Evolutionary conservation across 2,888 invertebrate genomes (phyloP).

Genomic region (Hirtodrosophila cameraria): DNA sequence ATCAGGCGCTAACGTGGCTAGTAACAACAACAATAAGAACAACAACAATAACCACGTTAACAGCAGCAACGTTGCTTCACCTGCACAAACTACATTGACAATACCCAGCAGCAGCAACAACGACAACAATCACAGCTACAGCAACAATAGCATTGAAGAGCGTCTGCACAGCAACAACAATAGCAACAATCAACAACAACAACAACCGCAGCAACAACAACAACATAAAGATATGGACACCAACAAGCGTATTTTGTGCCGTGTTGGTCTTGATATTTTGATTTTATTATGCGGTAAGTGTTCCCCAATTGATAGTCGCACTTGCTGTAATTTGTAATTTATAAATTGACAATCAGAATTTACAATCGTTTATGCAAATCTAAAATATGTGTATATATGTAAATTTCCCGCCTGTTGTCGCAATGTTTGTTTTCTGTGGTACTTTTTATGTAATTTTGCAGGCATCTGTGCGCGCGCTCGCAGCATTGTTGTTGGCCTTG

Average conservation of each 20-base stretch:
- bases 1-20: slow-evolving; percentile 58
- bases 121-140: slow-evolving; percentile 32
- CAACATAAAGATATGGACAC: slow-evolving; percentile 78
- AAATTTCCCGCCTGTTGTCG: slow-evolving; percentile 23
- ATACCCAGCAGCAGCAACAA: slow-evolving; percentile 23
- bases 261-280: slow-evolving; percentile 88
- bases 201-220: slow-evolving; percentile 42
- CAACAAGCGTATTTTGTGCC: slow-evolving; percentile 85
- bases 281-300: slow-evolving; percentile 89
- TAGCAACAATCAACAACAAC: slow-evolving; percentile 35
- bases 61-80: slow-evolving; percentile 11
- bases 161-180: slow-evolving; percentile 49
- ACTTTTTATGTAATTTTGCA: slow-evolving; percentile 40
- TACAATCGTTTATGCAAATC: slow-evolving; percentile 9
- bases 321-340: no score
- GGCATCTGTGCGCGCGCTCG: slow-evolving; percentile 16
- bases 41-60: slow-evolving; percentile 14
- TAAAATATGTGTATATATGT: neutral
- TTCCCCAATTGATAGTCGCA: no score
- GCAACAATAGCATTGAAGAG: slow-evolving; percentile 43
- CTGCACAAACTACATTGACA: slow-evolving; percentile 40
- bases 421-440: slow-evolving; percentile 37
- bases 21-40: slow-evolving; percentile 25
- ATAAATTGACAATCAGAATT: slow-evolving; percentile 13
- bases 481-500: slow-evolving; percentile 11